Evolutionary conservation across 1,140 invertebrate species (phyloP).

Genomic region (Eumaeus atala): DNA sequence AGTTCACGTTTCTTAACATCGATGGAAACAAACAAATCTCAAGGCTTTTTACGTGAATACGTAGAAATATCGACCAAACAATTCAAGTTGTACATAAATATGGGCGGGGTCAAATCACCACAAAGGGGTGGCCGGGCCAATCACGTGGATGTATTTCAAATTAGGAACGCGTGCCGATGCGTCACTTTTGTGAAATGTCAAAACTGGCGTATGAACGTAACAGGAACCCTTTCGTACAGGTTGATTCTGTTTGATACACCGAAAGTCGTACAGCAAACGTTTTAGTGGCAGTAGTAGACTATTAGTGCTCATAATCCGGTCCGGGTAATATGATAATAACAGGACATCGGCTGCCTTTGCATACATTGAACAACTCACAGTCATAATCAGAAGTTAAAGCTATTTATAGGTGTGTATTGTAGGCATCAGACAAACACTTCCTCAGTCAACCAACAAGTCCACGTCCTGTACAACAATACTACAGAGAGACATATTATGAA

Average conservation of each 20-base stretch:
- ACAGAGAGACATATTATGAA: no score
- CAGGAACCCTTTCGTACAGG: constrained; percentile 29
- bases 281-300: no score
- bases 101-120: constrained; percentile 23
- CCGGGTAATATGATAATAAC: no score
- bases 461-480: no score
- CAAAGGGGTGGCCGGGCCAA: constrained; percentile 27
- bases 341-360: no score
- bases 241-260: constrained; percentile 7
- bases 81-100: constrained; percentile 31
- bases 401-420: no score
- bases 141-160: constrained; percentile 27
- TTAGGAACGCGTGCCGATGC: constrained; percentile 38
- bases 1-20: neutral
- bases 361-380: no score
- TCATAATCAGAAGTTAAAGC: no score
- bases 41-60: constrained; percentile 4
- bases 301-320: no score
- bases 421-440: no score
- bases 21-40: constrained; percentile 6
- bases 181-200: constrained; percentile 35
- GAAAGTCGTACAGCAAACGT: no score
- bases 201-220: constrained; percentile 38
- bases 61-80: constrained; percentile 38
- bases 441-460: no score